Conservation (phyloP, 1,140 invertebrate genomes). For the Elymnias hypermnestra region DNA sequence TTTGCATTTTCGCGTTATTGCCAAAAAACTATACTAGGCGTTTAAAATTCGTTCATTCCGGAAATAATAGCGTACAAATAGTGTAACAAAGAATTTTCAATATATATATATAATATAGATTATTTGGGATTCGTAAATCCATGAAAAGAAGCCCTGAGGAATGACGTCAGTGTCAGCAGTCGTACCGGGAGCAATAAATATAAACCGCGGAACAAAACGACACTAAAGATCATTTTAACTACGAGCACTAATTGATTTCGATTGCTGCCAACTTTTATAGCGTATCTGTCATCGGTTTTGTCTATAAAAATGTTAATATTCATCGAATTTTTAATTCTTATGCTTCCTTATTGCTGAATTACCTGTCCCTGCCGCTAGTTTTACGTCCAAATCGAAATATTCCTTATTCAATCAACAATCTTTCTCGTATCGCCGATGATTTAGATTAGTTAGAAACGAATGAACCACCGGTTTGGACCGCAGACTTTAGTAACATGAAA, state of each 20-base stretch:
- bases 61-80: no score
- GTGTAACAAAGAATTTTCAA: not conserved
- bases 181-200: not conserved
- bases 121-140: not conserved
- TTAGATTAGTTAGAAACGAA: no score
- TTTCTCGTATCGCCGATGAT: no score
- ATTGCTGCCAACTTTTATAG: conserved; percentile 12
- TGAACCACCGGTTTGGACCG: no score
- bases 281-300: no score
- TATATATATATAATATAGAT: not conserved
- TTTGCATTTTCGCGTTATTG: no score
- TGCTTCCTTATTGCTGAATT: not conserved
- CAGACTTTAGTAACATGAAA: no score
- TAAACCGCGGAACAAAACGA: conserved; percentile 8
- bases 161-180: not conserved
- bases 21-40: no score
- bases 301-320: not conserved
- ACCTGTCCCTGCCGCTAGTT: no score
- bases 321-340: not conserved
- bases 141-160: not conserved
- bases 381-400: no score
- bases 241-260: conserved; percentile 22
- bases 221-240: conserved; percentile 22
- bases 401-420: no score
- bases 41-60: no score